These are phyloP conservation scores for Ptychochromis oligacanthus DNA, from an alignment of 2,113 vertebrate genomes.

Conservation along the genomic window DNA sequence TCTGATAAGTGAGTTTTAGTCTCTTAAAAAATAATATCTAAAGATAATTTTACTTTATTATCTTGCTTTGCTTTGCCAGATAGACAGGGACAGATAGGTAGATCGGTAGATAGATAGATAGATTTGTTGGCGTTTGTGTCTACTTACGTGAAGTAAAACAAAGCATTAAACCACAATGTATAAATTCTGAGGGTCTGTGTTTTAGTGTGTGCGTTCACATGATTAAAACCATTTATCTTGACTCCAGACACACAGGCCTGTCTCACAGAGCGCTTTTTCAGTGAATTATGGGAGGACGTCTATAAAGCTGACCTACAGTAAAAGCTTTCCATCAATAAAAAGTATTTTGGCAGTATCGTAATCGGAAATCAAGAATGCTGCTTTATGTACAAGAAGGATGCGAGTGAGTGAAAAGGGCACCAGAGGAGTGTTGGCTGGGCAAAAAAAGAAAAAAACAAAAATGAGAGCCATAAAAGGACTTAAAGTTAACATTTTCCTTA, in stretches of 20 bases:
- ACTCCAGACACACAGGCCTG: slow-evolving; percentile 45
- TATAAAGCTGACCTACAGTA: slow-evolving; percentile 17
- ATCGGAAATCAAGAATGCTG: slow-evolving; percentile 24
- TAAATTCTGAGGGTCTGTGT: slow-evolving; percentile 10
- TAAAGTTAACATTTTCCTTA: background rate
- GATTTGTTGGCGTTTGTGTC: background rate
- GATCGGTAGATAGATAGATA: background rate
- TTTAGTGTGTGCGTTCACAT: slow-evolving; percentile 14
- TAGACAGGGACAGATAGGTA: background rate
- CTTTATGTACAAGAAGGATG: background rate
- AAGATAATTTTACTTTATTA: background rate
- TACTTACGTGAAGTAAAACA: slow-evolving; percentile 2
- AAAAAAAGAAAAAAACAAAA: no score
- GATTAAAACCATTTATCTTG: slow-evolving; percentile 64
- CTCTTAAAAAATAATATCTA: background rate
- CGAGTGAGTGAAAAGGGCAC: background rate
- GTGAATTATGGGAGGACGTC: slow-evolving; percentile 35
- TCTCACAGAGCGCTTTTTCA: slow-evolving; percentile 14
- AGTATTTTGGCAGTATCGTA: slow-evolving; percentile 24
- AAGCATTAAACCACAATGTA: slow-evolving; percentile 2
- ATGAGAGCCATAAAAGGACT: background rate
- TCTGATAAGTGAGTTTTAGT: background rate
- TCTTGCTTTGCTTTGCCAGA: background rate
- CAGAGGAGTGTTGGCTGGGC: background rate
- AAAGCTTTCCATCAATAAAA: slow-evolving; percentile 35